Base-by-base conservation (phyloP, 2,797 vertebrate genomes). In the Phataginus tricuspis region DNA sequence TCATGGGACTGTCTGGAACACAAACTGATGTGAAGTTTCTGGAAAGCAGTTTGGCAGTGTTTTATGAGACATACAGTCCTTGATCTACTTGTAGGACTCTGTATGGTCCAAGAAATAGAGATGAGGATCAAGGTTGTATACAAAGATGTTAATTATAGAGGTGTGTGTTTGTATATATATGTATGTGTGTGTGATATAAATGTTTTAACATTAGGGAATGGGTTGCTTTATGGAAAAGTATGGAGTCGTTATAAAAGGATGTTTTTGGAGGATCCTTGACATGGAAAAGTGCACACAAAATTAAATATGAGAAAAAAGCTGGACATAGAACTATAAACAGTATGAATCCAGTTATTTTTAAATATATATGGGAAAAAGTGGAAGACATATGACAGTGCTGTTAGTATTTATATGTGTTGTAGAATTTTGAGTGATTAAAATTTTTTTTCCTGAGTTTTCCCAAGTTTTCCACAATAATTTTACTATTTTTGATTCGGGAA, bases 221-320 rank as follows among this genome's bases (percentile, higher is more conserved):
- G 45, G 25, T 69, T 85, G 34, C 66, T 79, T 92, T 93, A 64
- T 93, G 74, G 59, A 94, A 90, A 89, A 94, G 75, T 75, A 80
- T 85, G 68, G 63, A 63, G 42, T 96, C 37, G 88, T 86, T 85
- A 15, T 78, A 82, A 93, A 77, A 77, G 25, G 55, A 27, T 92
- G 88, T 64, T 86, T 97, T 95, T 83, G n/a, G 55, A 84, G 85
- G 87, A 55, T 77, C 64, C 66, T 89, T 94, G 79, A 95, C 53
- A 61, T 86, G 74, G 74, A 75, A 94, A 94, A 85, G 31, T 89
- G 12, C 57, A 79, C 23, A 85, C 18, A 79, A 51, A 96, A 92
- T 89, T 29, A 86, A 86, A 53, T 75, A 42, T 96, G 78, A 66
- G 72, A 66, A 79, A 64, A 94, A 94, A 69, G 63, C n/a, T 83